Evolutionary conservation across 2,888 invertebrate genomes (phyloP).

Genomic region (Ophion obscuratus): DNA sequence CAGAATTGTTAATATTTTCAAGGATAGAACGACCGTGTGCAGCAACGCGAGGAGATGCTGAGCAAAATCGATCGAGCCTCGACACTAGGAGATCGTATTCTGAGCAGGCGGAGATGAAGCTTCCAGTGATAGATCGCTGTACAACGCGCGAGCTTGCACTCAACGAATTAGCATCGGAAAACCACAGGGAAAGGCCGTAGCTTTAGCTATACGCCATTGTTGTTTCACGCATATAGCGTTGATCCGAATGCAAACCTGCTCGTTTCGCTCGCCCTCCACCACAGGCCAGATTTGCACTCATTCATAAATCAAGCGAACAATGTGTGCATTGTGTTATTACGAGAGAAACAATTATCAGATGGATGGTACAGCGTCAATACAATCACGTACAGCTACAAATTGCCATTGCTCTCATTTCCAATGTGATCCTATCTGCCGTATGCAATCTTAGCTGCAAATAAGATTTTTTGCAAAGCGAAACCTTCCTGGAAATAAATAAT

Average conservation of each 20-base stretch:
- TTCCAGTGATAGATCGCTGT: conserved; percentile 8
- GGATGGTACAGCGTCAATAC: background rate
- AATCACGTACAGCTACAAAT: background rate
- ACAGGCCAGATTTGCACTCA: conserved; percentile 10
- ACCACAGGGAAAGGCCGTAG: conserved; percentile 53
- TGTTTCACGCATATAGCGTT: conserved; percentile 39
- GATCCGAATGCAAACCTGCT: conserved; percentile 47
- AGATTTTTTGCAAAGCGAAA: too few species aligned
- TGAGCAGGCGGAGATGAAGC: conserved; percentile 3
- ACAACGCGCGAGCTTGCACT: conserved; percentile 53
- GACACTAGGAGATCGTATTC: background rate
- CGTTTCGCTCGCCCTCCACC: too few species aligned
- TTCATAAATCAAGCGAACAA: conserved; percentile 56
- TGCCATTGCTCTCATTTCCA: background rate
- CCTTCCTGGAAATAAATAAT: background rate
- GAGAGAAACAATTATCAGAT: conserved; percentile 36
- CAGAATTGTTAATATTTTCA: too few species aligned
- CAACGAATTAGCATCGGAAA: conserved; percentile 64
- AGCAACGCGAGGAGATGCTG: background rate
- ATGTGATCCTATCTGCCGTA: conserved; percentile 5
- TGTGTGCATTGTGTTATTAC: conserved; percentile 23
- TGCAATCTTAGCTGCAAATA: background rate
- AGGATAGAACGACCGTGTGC: too few species aligned
- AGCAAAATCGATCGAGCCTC: background rate
- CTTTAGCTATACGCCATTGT: conserved; percentile 3